Conservation (phyloP, 2,113 vertebrate genomes). For the Bubo bubo region DNA sequence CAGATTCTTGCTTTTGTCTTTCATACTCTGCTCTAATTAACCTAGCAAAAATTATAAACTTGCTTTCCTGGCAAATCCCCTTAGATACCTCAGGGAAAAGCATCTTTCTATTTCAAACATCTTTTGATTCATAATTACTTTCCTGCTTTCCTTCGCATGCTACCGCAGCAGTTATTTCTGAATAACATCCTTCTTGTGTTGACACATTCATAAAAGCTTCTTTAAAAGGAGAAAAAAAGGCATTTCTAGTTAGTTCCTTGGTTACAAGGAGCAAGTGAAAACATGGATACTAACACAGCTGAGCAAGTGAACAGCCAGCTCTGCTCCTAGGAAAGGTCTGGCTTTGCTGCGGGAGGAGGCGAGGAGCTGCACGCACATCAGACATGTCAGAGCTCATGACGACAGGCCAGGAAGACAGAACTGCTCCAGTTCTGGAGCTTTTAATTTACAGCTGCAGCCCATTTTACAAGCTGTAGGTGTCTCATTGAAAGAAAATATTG, state of each 20-base stretch:
- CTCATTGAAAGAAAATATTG: background rate
- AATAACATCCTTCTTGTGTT: background rate
- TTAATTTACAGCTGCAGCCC: no score
- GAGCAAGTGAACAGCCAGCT: background rate
- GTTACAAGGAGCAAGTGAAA: background rate
- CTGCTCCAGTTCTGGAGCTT: no score
- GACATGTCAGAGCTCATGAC: accelerated
- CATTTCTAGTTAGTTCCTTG: background rate
- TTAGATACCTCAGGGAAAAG: background rate
- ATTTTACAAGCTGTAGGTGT: background rate
- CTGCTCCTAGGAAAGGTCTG: background rate
- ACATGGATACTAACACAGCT: background rate
- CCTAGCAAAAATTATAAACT: background rate
- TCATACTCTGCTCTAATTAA: background rate
- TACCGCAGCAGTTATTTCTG: background rate
- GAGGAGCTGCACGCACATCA: background rate
- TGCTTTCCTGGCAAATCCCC: background rate
- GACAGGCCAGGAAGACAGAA: no score
- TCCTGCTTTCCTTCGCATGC: background rate
- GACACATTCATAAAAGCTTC: background rate
- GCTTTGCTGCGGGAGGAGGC: background rate
- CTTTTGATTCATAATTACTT: background rate
- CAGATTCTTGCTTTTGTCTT: background rate
- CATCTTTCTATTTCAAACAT: background rate
- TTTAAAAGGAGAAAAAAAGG: background rate